Conservation (phyloP, 2,113 vertebrate genomes). For the Nothocercus julius region DNA sequence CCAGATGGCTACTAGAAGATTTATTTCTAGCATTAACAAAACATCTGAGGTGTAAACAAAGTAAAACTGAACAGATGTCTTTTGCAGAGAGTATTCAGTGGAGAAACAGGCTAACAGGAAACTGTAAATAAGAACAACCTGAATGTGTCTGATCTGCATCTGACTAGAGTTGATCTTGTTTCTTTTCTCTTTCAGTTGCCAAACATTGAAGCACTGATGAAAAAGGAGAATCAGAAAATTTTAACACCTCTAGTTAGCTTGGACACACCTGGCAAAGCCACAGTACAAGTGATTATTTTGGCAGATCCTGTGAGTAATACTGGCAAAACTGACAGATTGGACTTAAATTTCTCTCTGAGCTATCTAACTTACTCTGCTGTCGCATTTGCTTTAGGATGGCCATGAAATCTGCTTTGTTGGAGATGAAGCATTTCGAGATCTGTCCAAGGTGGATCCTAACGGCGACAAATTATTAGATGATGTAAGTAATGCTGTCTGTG, state of each 20-base stretch:
- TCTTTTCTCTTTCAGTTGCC: slow-evolving; percentile 80
- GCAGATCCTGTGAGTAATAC: slow-evolving; percentile 89
- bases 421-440: slow-evolving; percentile 90
- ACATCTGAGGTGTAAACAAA: not conserved
- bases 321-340: fast-evolving
- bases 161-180: not conserved
- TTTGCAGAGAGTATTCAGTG: fast-evolving
- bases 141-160: not conserved
- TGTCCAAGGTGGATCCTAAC: slow-evolving; percentile 86
- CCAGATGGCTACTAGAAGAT: not conserved
- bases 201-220: slow-evolving; percentile 86
- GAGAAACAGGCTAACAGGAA: not conserved
- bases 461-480: slow-evolving; percentile 86
- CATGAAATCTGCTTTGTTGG: slow-evolving; percentile 98
- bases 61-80: not conserved
- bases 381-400: slow-evolving; percentile 80
- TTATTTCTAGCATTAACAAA: not conserved
- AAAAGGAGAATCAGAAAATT: slow-evolving; percentile 90
- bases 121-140: not conserved
- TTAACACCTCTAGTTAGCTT: slow-evolving; percentile 91
- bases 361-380: not conserved
- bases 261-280: slow-evolving; percentile 97
- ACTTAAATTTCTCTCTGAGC: not conserved
- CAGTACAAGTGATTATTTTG: slow-evolving; percentile 94
- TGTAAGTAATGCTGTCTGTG: slow-evolving; percentile 71